Evolutionary conservation across 1,140 invertebrate species (phyloP), one percentile per base, ranked within the genome.

Genomic region (Eupeodes corollae): DNA sequence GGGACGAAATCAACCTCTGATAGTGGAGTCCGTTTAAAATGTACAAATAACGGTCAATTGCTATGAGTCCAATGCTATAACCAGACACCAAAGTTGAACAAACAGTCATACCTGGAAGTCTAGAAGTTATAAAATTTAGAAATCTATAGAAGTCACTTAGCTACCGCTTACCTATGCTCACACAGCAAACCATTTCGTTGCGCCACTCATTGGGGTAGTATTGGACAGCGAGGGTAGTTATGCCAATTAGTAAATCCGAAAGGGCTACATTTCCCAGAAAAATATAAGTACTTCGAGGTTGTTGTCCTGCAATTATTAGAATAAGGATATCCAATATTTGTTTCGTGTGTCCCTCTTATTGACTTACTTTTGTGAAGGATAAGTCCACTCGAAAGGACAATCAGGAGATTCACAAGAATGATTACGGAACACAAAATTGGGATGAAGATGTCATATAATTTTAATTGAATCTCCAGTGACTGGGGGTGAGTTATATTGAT

Each of bases 211-310:
- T 56, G 18, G 75, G 74, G 46, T 70, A 68, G 13, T 61, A 49
- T 40, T 72, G 67, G 5, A 73, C 74, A 52, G 76, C 72, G 11
- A 79, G 59, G 3, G 76, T 65, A 1, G 73, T 70, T 14, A 73
- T 48, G 9, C 75, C 75, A 10, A 72, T 73, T 8, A 78, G 59
- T 15, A 74, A 67, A 56, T 79, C 75, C 2, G 75, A 70, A 10
- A 77, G 59, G 1, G 75, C 75, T 5, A 79, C 73, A 57, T 79
- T 79, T 5, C 76, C 76, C 8, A 79, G 63, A 34, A 79, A 65
- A 15, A 77, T 57, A 56, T 78, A 78, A 1, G 75, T 77, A 39
- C 73, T 75, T 49, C 73, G 70, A 8, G 71, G 74, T 52, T 75
- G 67, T 49, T 72, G 67, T 49, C 74, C 75, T 77, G 52, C 44